These are phyloP conservation scores for Anniella stebbinsi DNA, from an alignment of 2,797 vertebrate species.

Conservation along the genomic window DNA sequence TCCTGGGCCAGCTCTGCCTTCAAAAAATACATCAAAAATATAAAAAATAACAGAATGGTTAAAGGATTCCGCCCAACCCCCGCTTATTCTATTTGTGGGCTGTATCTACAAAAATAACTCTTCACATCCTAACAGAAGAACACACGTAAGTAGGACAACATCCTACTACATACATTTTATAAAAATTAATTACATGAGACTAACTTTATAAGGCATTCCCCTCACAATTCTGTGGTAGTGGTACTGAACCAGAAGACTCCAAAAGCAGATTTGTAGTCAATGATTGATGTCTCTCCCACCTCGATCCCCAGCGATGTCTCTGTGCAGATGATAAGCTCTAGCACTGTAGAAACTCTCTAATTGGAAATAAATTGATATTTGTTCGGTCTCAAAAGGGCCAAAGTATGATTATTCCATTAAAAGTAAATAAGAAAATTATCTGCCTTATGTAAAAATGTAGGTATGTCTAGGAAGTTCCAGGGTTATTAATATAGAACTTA, in stretches of 20 bases:
- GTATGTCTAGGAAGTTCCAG: neutral
- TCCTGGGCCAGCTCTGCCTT: neutral
- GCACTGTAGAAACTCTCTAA: neutral
- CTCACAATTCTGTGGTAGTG: slow-evolving; percentile 2
- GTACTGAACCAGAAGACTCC: neutral
- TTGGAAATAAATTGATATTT: slow-evolving; percentile 15
- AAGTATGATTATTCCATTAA: neutral
- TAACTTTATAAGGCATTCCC: neutral
- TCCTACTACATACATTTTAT: rapidly evolving
- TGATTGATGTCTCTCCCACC: neutral
- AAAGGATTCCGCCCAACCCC: neutral
- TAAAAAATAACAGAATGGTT: neutral
- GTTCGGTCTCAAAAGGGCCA: neutral
- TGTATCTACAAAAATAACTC: neutral
- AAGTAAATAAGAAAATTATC: neutral
- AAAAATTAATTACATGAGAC: neutral
- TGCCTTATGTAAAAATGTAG: neutral
- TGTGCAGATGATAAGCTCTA: slow-evolving; percentile 14
- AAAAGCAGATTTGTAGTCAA: neutral
- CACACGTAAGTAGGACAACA: rapidly evolving
- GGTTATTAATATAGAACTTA: slow-evolving; percentile 3
- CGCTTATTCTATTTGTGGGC: neutral
- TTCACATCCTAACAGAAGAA: neutral
- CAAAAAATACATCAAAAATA: neutral
- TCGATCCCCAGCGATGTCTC: neutral